Evolutionary conservation across 2,113 vertebrate species (phyloP).

Genomic region (Chrysemys picta): DNA sequence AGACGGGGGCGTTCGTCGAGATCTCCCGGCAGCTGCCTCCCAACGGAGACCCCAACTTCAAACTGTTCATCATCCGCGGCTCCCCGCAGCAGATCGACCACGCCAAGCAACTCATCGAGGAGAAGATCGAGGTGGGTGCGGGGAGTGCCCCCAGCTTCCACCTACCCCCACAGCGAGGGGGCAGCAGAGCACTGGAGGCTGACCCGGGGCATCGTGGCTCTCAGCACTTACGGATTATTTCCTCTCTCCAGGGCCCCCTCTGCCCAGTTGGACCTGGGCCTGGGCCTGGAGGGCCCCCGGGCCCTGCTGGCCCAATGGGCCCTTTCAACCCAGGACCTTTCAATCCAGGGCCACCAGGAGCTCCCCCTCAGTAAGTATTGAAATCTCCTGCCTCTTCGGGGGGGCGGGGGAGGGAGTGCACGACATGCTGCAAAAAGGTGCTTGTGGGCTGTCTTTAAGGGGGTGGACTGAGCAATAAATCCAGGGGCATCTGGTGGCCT

Average conservation of each 20-base stretch:
- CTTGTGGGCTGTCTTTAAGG: neutral
- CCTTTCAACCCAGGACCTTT: slow-evolving; percentile 92
- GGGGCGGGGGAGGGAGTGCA: neutral
- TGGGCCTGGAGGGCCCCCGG: slow-evolving; percentile 79
- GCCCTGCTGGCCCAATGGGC: slow-evolving; percentile 89
- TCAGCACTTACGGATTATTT: neutral
- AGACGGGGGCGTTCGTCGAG: slow-evolving; percentile 93
- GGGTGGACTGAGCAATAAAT: fast-evolving
- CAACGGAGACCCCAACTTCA: slow-evolving; percentile 93
- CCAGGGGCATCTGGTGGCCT: neutral
- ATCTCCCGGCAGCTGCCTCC: slow-evolving; percentile 91
- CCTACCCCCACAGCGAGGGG: neutral
- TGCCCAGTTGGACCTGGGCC: slow-evolving; percentile 89
- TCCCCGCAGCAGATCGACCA: slow-evolving; percentile 93
- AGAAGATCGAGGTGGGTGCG: slow-evolving; percentile 89
- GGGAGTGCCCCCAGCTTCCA: neutral
- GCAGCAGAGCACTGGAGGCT: neutral
- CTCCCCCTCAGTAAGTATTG: slow-evolving; percentile 88
- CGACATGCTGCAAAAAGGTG: neutral
- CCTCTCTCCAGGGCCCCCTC: slow-evolving; percentile 82
- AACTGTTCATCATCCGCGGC: slow-evolving; percentile 91
- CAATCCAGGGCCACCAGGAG: slow-evolving; percentile 89
- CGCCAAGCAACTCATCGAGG: slow-evolving; percentile 94
- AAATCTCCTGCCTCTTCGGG: too few relatives aligned
- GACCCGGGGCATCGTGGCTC: fast-evolving